A percentile compares a stretch with the other conserved stretches of the same genome.
Conservation (phyloP, 2,888 invertebrate genomes). For the Mimas tiliae region DNA sequence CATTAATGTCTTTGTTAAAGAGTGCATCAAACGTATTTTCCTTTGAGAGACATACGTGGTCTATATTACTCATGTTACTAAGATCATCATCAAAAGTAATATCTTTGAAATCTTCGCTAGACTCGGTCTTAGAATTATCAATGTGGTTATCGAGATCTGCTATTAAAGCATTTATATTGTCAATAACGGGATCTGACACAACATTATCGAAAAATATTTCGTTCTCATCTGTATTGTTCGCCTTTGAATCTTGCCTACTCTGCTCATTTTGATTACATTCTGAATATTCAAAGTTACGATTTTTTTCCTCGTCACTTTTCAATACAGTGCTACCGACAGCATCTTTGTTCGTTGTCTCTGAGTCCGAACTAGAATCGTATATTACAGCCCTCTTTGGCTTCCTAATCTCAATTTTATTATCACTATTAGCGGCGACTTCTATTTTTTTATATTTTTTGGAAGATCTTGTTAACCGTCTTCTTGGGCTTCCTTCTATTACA, state of each 20-base stretch:
- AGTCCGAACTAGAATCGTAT: slow-evolving; percentile 9
- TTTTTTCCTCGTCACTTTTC: slow-evolving; percentile 29
- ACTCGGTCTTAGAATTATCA: slow-evolving; percentile 51
- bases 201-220: slow-evolving; percentile 71
- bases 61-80: slow-evolving; percentile 56
- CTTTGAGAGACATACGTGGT: slow-evolving; percentile 31
- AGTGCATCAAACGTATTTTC: neutral
- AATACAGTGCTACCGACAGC: slow-evolving; percentile 7
- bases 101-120: slow-evolving; percentile 55
- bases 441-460: slow-evolving; percentile 40
- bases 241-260: slow-evolving; percentile 32
- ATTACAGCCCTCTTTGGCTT: slow-evolving; percentile 37
- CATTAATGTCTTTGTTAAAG: neutral
- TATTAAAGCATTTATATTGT: slow-evolving; percentile 70
- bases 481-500: slow-evolving; percentile 33
- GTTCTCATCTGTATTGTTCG: slow-evolving; percentile 62
- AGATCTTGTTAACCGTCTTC: slow-evolving; percentile 56
- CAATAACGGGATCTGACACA: slow-evolving; percentile 61
- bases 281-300: neutral
- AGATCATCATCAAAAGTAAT: slow-evolving; percentile 49
- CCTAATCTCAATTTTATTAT: slow-evolving; percentile 29
- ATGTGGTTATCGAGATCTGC: slow-evolving; percentile 69
- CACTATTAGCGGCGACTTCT: slow-evolving; percentile 28
- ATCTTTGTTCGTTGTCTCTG: slow-evolving; percentile 12
- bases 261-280: slow-evolving; percentile 6